Percentiles rank a stretch among this genome's conserved stretches.
Conservation (phyloP, 2,888 invertebrate species). For the Tribolium freemani region DNA sequence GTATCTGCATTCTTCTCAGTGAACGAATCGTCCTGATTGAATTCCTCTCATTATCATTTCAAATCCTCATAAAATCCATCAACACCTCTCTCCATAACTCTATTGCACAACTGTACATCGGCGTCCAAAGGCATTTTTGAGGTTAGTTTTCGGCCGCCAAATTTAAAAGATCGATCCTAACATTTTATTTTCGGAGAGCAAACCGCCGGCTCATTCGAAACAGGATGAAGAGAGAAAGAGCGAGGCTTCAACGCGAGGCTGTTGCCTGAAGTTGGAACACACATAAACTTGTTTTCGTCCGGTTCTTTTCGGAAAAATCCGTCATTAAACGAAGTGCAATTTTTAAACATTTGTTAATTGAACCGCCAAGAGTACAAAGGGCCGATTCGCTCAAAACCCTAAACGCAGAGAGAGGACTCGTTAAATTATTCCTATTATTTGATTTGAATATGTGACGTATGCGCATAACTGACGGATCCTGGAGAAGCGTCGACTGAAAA, state of each 20-base stretch:
- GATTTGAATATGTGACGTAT: constrained; percentile 47
- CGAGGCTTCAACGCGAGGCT: constrained; percentile 23
- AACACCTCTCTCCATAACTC: not conserved
- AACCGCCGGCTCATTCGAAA: constrained; percentile 41
- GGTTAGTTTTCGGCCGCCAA: constrained; percentile 39
- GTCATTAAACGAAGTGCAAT: constrained; percentile 40
- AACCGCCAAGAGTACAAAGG: not conserved
- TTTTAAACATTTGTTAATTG: constrained; percentile 19
- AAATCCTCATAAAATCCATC: not conserved
- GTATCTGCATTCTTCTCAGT: not conserved
- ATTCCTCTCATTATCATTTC: not conserved
- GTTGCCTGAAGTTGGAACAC: constrained; percentile 21
- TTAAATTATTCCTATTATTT: constrained; percentile 49
- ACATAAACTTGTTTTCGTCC: constrained; percentile 55
- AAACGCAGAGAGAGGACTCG: constrained; percentile 20
- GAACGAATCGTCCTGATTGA: not conserved
- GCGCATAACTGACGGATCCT: constrained; percentile 52
- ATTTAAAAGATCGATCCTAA: constrained; percentile 41
- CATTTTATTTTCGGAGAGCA: constrained; percentile 33
- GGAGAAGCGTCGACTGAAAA: constrained; percentile 45
- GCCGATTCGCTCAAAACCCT: constrained; percentile 10
- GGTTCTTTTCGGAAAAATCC: constrained; percentile 45
- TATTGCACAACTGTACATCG: not conserved
- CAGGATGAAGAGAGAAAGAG: constrained; percentile 52
- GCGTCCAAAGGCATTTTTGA: not conserved